Evolutionary conservation across 2,888 invertebrate genomes (phyloP).

Genomic region (Ectropis crepuscularia): DNA sequence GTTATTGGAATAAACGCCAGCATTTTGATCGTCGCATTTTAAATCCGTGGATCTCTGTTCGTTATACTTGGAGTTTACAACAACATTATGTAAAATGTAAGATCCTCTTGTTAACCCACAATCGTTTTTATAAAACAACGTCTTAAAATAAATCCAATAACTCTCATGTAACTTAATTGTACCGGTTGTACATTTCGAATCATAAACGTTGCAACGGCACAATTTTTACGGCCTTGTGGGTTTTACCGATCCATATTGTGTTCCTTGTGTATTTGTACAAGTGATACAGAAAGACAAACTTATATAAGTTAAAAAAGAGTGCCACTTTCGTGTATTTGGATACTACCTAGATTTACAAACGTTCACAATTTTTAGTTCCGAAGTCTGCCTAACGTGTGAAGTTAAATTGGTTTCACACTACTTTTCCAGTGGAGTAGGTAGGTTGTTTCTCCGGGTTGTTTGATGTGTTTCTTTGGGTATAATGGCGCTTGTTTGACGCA

Average conservation of each 20-base stretch:
- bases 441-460: constrained; percentile 39
- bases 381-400: background rate
- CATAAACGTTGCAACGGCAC: constrained; percentile 40
- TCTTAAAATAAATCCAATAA: constrained; percentile 13
- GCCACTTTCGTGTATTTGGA: background rate
- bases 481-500: constrained; percentile 26
- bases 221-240: constrained; percentile 56
- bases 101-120: constrained; percentile 6
- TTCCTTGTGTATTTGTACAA: constrained; percentile 26
- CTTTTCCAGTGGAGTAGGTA: constrained; percentile 2
- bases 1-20: too few species aligned
- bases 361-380: background rate
- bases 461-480: constrained; percentile 35
- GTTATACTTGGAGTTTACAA: background rate
- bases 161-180: constrained; percentile 7
- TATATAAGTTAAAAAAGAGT: background rate
- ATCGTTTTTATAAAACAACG: constrained; percentile 5
- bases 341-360: background rate
- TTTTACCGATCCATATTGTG: constrained; percentile 44
- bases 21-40: too few species aligned
- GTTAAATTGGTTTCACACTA: background rate
- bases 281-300: constrained; percentile 12
- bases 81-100: background rate
- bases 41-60: too few species aligned
- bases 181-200: constrained; percentile 29